phyloP scores from a whole-genome alignment of 1,140 invertebrate species.

The Hyposmocoma kahamanoa region DNA sequence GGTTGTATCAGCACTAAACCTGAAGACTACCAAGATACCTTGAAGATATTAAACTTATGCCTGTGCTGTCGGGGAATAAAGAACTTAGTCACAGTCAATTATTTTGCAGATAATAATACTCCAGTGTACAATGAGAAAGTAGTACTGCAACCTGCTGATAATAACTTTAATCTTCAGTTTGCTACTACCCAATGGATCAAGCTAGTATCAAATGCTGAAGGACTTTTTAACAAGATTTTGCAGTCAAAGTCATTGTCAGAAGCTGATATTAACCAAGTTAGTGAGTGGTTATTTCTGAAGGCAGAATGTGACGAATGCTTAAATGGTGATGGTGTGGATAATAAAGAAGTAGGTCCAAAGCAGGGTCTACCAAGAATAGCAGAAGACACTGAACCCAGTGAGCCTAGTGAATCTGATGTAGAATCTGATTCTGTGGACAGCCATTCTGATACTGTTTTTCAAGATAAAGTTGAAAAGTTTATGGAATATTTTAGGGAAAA shows the following conservation, averaged over 20 bases:
- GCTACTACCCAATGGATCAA: conserved; percentile 88
- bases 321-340: conserved; percentile 76
- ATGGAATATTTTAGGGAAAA: conserved; percentile 82
- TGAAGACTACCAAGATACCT: conserved; percentile 76
- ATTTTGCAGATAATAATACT: conserved; percentile 78
- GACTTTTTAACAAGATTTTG: conserved; percentile 82
- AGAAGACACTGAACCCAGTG: conserved; percentile 72
- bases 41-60: conserved; percentile 77
- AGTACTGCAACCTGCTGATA: conserved; percentile 56
- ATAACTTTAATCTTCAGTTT: conserved; percentile 82
- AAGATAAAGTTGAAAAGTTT: conserved; percentile 80
- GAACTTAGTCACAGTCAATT: conserved; percentile 80
- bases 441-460: conserved; percentile 77
- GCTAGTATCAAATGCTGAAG: conserved; percentile 87
- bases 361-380: conserved; percentile 69
- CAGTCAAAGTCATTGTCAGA: conserved; percentile 77
- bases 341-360: conserved; percentile 69
- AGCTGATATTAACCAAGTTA: conserved; percentile 84
- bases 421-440: conserved; percentile 78
- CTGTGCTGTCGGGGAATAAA: conserved; percentile 77
- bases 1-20: conserved; percentile 78
- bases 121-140: conserved; percentile 69
- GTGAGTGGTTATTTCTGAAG: conserved; percentile 88
- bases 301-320: conserved; percentile 90
- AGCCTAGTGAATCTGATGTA: conserved; percentile 76